These are phyloP conservation scores for Athene cunicularia DNA, from an alignment of 2,113 vertebrate genomes.

Conservation along the genomic window DNA sequence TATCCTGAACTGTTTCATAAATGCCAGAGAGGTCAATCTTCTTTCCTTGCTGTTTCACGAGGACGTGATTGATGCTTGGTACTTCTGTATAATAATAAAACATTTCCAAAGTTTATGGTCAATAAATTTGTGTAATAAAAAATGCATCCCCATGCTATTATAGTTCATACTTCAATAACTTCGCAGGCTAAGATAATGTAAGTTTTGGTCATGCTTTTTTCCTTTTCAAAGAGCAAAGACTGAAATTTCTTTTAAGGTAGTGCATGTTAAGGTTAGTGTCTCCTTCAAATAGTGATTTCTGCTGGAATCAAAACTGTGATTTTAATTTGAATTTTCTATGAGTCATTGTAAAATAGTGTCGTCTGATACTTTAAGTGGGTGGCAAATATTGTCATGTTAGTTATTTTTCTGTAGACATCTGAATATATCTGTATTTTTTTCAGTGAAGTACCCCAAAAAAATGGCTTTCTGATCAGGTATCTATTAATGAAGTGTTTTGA, in stretches of 20 bases:
- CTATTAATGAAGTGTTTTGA: background rate
- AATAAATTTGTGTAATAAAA: slow-evolving; percentile 51
- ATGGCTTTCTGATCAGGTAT: background rate
- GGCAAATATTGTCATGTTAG: background rate
- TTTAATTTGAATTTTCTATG: background rate
- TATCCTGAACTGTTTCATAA: background rate
- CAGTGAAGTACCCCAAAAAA: background rate
- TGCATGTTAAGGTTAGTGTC: background rate
- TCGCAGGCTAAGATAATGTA: background rate
- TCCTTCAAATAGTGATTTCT: background rate
- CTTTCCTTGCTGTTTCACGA: background rate
- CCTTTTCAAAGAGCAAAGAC: background rate
- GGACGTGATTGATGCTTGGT: slow-evolving; percentile 17
- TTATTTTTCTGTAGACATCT: background rate
- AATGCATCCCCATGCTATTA: slow-evolving; percentile 10
- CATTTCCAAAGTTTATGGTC: slow-evolving; percentile 42
- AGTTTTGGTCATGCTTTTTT: background rate
- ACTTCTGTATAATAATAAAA: slow-evolving; percentile 40
- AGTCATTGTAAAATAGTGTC: background rate
- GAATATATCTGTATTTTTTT: background rate
- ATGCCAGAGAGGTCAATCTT: slow-evolving; percentile 4
- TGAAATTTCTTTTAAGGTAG: background rate
- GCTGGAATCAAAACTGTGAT: background rate
- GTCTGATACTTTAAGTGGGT: background rate
- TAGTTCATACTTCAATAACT: background rate